These are phyloP conservation scores for Pedionomus torquatus DNA, from an alignment of 2,113 vertebrate species.

Conservation along the genomic window DNA sequence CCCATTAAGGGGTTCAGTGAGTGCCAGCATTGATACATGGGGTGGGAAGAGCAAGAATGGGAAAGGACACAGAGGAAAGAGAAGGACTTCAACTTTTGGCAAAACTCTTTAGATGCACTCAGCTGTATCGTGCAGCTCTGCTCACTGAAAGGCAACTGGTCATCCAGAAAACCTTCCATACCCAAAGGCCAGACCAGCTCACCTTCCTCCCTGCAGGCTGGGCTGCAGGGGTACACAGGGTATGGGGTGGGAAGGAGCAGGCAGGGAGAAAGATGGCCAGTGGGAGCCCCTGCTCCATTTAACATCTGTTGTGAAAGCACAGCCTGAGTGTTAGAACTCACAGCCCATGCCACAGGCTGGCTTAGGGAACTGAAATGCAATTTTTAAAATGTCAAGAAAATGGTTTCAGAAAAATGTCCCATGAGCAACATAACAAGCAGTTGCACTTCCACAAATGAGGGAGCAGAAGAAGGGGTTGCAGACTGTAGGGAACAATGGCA, in stretches of 20 bases:
- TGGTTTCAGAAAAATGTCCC: not conserved
- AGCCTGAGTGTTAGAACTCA: not conserved
- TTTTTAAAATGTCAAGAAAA: not conserved
- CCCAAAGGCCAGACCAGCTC: rapidly evolving
- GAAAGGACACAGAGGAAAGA: not conserved
- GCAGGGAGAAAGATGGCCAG: rapidly evolving
- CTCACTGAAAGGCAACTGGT: not conserved
- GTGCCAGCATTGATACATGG: not conserved
- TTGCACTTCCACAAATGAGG: not conserved
- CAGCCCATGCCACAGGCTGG: not conserved
- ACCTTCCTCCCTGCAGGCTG: rapidly evolving
- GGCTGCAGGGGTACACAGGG: not conserved
- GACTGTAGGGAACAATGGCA: not conserved
- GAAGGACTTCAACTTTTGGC: not conserved
- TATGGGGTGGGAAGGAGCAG: rapidly evolving
- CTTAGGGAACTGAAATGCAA: not conserved
- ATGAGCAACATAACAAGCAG: not conserved
- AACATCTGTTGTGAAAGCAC: not conserved
- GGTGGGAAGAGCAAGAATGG: not conserved
- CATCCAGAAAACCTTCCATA: not conserved
- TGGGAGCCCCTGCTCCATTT: not conserved
- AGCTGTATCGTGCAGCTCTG: not conserved
- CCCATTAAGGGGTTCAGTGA: not conserved
- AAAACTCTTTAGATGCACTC: not conserved
- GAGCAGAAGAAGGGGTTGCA: not conserved